Conservation (phyloP, 2,797 vertebrate genomes). For the Parauchenoglanis punctatus region DNA sequence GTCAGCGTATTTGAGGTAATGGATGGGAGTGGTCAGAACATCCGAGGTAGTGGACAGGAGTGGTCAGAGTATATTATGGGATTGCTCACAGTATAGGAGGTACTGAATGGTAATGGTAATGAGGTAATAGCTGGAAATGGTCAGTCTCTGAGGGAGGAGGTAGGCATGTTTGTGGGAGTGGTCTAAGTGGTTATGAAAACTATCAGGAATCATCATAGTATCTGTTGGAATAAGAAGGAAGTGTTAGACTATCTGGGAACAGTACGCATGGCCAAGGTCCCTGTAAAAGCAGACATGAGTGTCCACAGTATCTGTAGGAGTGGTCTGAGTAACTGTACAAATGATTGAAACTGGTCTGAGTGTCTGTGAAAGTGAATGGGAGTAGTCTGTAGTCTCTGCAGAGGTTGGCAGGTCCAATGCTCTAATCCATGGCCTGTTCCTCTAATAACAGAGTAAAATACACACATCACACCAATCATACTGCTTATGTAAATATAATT, state of each 20-base stretch:
- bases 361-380: not conserved
- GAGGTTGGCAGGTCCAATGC: not conserved
- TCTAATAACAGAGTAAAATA: not conserved
- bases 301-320: not conserved
- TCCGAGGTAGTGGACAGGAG: not conserved
- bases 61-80: not conserved
- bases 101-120: not conserved
- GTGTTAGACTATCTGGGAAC: not conserved
- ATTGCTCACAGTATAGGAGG: not conserved
- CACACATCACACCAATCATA: not conserved
- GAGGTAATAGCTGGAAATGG: no score
- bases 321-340: not conserved
- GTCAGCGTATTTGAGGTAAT: not conserved
- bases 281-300: not conserved
- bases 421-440: not conserved
- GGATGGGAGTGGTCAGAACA: not conserved
- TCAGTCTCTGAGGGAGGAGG: not conserved
- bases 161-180: not conserved
- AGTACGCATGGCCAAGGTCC: not conserved
- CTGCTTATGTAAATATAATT: not conserved
- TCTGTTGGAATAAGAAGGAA: not conserved
- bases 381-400: not conserved
- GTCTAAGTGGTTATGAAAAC: not conserved
- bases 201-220: not conserved
- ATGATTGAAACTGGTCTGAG: not conserved